Evolutionary conservation across 2,113 vertebrate genomes (phyloP), one percentile per base, ranked within the genome.

Genomic region (Peromyscus leucopus): DNA sequence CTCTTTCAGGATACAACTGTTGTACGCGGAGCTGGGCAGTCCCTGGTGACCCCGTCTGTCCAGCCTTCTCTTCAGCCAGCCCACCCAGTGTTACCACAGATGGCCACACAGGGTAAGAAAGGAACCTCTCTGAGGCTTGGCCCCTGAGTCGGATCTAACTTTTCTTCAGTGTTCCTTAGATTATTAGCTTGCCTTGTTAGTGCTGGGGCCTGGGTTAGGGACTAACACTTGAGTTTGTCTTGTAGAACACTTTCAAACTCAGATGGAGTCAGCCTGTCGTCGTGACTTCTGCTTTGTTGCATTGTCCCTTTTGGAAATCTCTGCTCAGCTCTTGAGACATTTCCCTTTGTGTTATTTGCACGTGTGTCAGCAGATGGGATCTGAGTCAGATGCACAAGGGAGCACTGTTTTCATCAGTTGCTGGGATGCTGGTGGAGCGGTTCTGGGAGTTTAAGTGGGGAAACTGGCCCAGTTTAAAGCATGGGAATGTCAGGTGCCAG

Each of bases 1-100:
- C 97, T 85, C 95, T 98, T 98, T 17, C 92, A 99, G 99, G 99
- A 99, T 97, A 98, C 99, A 84, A 99, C 97, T 72, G 95, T 95
- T 0, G 95, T 98, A 80, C 98, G 98, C 97, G 97, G 96, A 57
- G 98, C 98, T 91, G 97, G 99, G 0, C 98, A 96, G 7, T 98
- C 98, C 0, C 63, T 98, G 21, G 98, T 98, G 39, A 96, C 98
- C 0, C 98, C 99, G 15, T 98, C 98, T 0, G 13, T 93, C 88
- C 99, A 90, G 98, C 98, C 94, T 94, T 97, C 98, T 46, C 98
- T 96, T 9, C 99, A 98, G 75, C 98, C 98, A 75, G 96, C 97
- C 76, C 98, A 97, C 5, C 92, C 97, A 0, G 96, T 92, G 0
- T 95, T 98, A 79, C 98, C 98, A 92, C 98, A 98, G 8, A 97